Conservation (phyloP, 2,797 vertebrate species). For the Sternotherus odoratus region DNA sequence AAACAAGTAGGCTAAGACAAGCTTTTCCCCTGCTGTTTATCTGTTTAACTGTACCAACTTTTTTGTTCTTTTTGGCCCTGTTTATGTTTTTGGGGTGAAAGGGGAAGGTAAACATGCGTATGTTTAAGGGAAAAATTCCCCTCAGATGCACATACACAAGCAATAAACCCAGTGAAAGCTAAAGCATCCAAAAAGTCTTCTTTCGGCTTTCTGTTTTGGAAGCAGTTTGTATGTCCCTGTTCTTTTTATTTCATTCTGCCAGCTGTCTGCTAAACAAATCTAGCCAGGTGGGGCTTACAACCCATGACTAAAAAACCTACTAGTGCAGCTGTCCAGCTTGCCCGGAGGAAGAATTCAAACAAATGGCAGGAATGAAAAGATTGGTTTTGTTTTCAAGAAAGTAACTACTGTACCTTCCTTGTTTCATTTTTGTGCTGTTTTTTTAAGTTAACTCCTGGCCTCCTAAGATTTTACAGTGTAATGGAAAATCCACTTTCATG, state of each 20-base stretch:
- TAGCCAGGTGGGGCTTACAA: slow-evolving; percentile 90
- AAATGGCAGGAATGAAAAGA: slow-evolving; percentile 86
- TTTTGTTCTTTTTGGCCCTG: not conserved
- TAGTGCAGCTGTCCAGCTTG: slow-evolving; percentile 88
- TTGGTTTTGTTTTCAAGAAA: slow-evolving; percentile 86
- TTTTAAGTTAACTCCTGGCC: slow-evolving; percentile 76
- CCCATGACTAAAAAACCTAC: slow-evolving; percentile 89
- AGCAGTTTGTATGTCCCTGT: slow-evolving; percentile 82
- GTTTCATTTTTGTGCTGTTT: slow-evolving; percentile 64
- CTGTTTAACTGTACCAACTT: not conserved
- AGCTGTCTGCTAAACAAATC: slow-evolving; percentile 90
- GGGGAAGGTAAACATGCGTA: not conserved
- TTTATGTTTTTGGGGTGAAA: not conserved
- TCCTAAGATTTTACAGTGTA: slow-evolving; percentile 75
- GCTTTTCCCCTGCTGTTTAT: slow-evolving; percentile 43
- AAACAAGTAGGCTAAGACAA: slow-evolving; percentile 47
- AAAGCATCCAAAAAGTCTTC: slow-evolving; percentile 82
- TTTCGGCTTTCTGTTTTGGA: slow-evolving; percentile 82
- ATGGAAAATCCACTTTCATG: slow-evolving; percentile 68
- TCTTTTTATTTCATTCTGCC: slow-evolving; percentile 89
- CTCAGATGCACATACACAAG: not conserved
- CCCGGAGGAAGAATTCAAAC: slow-evolving; percentile 88
- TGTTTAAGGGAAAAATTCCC: slow-evolving; percentile 10
- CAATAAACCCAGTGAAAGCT: slow-evolving; percentile 74
- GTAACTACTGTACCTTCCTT: slow-evolving; percentile 83